phyloP scores from a whole-genome alignment of 2,797 vertebrate species.

The Tiaroga cobitis region DNA sequence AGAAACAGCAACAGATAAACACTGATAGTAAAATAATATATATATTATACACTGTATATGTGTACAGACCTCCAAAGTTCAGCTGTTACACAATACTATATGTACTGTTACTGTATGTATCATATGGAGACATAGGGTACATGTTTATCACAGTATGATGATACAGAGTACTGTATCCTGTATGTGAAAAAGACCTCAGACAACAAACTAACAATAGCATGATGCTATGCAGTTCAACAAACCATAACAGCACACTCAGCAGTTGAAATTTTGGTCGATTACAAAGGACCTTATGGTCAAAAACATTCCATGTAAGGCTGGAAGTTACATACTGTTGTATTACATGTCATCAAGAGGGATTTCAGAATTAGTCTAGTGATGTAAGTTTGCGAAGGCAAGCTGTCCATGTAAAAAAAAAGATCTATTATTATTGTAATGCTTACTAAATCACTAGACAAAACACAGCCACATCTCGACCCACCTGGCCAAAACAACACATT shows the following conservation, averaged over 20 bases:
- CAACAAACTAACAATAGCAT: background rate
- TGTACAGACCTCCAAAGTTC: constrained; percentile 13
- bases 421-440: background rate
- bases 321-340: background rate
- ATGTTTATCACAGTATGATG: background rate
- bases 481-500: constrained; percentile 42
- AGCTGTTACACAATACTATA: constrained; percentile 13
- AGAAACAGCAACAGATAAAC: background rate
- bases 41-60: too few relatives aligned
- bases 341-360: background rate
- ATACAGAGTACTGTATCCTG: background rate
- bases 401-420: background rate
- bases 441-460: constrained; percentile 11
- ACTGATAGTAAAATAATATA: too few relatives aligned
- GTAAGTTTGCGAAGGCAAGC: background rate
- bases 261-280: background rate
- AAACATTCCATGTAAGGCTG: constrained; percentile 3
- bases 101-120: background rate
- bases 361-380: background rate
- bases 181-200: background rate
- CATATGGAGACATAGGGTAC: background rate
- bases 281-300: background rate
- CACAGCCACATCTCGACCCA: constrained; percentile 37
- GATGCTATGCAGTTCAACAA: background rate
- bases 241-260: background rate